phyloP scores from a whole-genome alignment of 2,113 vertebrate species.

The Ia io region DNA sequence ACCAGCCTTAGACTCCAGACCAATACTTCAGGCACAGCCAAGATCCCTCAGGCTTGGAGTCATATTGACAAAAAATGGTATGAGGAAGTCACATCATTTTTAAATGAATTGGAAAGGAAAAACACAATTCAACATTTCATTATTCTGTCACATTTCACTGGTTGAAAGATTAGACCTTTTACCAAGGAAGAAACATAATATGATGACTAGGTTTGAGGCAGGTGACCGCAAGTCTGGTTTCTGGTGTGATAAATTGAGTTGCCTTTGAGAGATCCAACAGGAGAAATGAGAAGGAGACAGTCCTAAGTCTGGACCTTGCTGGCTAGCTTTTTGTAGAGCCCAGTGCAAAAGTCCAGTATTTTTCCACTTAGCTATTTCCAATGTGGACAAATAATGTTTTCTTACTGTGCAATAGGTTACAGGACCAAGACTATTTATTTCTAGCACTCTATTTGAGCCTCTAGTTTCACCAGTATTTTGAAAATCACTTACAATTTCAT shows the following conservation, averaged over 20 bases:
- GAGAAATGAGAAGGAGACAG: neutral
- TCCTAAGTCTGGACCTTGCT: neutral
- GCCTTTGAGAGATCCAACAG: neutral
- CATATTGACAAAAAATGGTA: neutral
- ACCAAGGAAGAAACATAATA: neutral
- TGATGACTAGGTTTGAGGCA: neutral
- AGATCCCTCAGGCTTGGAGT: neutral
- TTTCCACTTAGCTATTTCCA: neutral
- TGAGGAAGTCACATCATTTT: neutral
- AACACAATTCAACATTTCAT: neutral
- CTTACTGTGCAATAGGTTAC: neutral
- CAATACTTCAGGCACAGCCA: neutral
- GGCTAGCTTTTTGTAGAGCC: neutral
- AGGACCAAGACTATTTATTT: neutral
- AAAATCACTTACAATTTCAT: conserved; percentile 20
- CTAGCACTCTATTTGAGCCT: neutral
- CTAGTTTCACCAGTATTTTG: neutral
- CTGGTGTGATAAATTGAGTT: neutral
- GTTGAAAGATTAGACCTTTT: neutral
- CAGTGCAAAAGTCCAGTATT: neutral
- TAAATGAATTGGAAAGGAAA: neutral
- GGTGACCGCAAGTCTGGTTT: neutral
- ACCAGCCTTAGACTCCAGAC: neutral
- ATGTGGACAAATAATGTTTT: neutral
- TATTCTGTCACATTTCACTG: neutral